Conservation (phyloP, 2,113 vertebrate species). For the Alosa alosa region DNA sequence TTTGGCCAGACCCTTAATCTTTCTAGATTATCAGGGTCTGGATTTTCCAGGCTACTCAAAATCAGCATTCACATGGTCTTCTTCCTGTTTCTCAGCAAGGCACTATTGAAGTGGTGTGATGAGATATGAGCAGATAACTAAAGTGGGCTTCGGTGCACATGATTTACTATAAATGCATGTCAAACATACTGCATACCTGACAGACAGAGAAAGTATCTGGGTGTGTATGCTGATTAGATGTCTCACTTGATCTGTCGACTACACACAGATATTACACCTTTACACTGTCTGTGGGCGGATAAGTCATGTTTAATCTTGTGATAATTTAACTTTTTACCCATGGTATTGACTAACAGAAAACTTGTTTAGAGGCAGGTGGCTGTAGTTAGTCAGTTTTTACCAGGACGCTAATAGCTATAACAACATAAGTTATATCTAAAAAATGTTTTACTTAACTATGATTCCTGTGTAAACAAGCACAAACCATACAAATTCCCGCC, state of each 20-base stretch:
- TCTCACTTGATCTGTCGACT: neutral
- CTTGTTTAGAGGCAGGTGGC: neutral
- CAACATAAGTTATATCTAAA: neutral
- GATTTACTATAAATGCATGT: neutral
- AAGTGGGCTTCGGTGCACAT: neutral
- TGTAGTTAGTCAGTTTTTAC: neutral
- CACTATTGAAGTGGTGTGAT: neutral
- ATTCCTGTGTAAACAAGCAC: neutral
- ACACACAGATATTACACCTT: neutral
- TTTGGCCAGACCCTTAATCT: too few species aligned
- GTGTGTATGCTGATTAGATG: neutral
- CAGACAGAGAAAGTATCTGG: neutral
- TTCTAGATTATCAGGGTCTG: too few species aligned
- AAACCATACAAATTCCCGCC: neutral
- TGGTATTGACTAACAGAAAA: neutral
- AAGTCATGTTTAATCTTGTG: neutral
- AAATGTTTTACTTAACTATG: too few species aligned
- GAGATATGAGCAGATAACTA: neutral
- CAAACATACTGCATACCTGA: neutral
- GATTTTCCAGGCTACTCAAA: neutral
- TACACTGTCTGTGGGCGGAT: neutral
- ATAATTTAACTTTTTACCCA: neutral
- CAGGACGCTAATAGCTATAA: neutral
- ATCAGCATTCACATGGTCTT: neutral
- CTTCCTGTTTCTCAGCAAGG: neutral